Evolutionary conservation across 64 coral and sea anemone species (phyloP).

Genomic region (Exaiptasia diaphana): DNA sequence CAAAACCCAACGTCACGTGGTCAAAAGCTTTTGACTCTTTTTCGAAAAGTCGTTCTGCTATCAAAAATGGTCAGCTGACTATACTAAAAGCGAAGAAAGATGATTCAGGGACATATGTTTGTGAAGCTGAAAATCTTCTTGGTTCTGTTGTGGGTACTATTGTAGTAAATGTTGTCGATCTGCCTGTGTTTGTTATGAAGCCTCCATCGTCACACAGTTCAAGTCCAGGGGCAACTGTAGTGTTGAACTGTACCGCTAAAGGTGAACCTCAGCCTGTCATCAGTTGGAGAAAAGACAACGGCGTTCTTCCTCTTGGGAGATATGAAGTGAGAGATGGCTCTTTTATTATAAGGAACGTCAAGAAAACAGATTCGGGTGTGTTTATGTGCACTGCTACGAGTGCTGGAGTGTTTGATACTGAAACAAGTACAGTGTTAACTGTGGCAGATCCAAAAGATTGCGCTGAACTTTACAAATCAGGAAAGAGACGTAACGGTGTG

Average conservation of each 20-base stretch:
- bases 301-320: neutral
- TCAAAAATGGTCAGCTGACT: neutral
- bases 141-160: neutral
- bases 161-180: neutral
- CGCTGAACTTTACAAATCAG: no score
- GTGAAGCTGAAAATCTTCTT: neutral
- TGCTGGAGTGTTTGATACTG: neutral
- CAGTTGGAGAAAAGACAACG: neutral
- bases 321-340: neutral
- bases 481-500: no score
- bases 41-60: neutral
- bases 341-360: neutral
- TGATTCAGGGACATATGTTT: neutral
- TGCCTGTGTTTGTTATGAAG: neutral
- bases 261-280: neutral
- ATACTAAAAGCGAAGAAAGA: neutral
- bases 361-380: neutral
- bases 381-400: conserved; percentile 38
- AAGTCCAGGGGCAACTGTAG: neutral
- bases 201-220: neutral
- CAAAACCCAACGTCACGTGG: conserved; percentile 2
- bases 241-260: neutral
- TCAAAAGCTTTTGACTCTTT: neutral
- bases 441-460: no score
- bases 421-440: no score